phyloP scores from a whole-genome alignment of 2,888 invertebrate species.

The Troglohyphantes excavatus region DNA sequence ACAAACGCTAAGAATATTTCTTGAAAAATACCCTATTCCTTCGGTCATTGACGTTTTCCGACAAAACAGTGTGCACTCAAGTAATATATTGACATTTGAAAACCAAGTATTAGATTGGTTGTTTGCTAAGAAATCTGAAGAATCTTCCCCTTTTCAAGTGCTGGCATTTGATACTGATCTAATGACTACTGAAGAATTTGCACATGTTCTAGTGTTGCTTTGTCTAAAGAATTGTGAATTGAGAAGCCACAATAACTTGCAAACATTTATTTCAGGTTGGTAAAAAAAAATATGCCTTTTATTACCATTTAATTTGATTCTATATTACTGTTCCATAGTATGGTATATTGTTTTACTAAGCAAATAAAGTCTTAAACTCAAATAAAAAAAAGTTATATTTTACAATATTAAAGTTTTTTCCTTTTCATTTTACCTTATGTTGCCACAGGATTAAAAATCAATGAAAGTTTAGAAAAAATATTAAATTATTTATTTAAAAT shows the following conservation, averaged over 20 bases:
- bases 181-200: conserved; percentile 47
- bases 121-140: conserved; percentile 65
- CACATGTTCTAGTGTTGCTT: conserved; percentile 35
- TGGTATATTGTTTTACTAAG: too few species aligned
- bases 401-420: too few species aligned
- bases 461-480: too few species aligned
- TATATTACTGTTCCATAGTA: too few species aligned
- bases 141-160: conserved; percentile 58
- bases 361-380: too few species aligned
- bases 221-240: conserved; percentile 43
- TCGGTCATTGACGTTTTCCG: background rate
- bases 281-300: too few species aligned
- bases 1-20: conserved; percentile 33
- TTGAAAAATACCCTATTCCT: conserved; percentile 38
- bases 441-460: too few species aligned
- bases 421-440: too few species aligned
- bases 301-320: too few species aligned
- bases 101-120: conserved; percentile 65
- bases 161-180: conserved; percentile 49
- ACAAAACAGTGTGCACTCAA: background rate
- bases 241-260: background rate
- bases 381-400: too few species aligned
- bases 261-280: conserved; percentile 38
- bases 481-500: too few species aligned
- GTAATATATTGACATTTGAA: conserved; percentile 39